phyloP scores from a whole-genome alignment of 2,113 vertebrate species.

The Myodes glareolus region DNA sequence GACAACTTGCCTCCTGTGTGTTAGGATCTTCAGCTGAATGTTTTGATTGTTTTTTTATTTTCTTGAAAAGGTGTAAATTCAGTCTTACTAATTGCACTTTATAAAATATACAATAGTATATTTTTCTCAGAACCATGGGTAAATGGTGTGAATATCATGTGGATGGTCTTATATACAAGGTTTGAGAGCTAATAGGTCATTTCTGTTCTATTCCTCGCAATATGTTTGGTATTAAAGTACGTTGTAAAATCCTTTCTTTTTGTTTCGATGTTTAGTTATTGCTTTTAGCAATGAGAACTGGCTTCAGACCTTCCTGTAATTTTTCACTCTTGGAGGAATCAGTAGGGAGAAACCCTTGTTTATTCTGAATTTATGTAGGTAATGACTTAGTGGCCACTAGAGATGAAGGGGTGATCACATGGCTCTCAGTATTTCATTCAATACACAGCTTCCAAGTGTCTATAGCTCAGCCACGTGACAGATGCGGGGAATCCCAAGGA shows the following conservation, averaged over 20 bases:
- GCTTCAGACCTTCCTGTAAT: background rate
- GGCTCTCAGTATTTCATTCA: background rate
- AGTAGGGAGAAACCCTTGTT: background rate
- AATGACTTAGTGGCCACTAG: background rate
- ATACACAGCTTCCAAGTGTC: background rate
- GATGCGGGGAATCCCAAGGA: background rate
- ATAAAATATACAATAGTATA: background rate
- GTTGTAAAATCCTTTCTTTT: background rate
- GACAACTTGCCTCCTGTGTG: background rate
- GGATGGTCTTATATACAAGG: background rate
- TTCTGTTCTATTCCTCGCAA: slow-evolving; percentile 23
- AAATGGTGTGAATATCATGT: slow-evolving; percentile 6
- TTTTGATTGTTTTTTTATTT: slow-evolving; percentile 14
- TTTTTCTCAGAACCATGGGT: background rate
- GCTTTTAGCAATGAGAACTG: background rate
- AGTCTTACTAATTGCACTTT: background rate
- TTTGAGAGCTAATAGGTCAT: background rate
- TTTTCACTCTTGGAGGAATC: background rate
- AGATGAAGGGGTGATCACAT: background rate
- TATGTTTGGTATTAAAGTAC: background rate
- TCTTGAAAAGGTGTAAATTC: background rate
- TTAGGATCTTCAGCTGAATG: background rate
- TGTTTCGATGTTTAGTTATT: background rate
- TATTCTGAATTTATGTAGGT: background rate
- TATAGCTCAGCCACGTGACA: background rate